Percentiles rank a stretch among this genome's conserved stretches.
Conservation (phyloP, 2,888 invertebrate genomes). For the Anodontia alba region DNA sequence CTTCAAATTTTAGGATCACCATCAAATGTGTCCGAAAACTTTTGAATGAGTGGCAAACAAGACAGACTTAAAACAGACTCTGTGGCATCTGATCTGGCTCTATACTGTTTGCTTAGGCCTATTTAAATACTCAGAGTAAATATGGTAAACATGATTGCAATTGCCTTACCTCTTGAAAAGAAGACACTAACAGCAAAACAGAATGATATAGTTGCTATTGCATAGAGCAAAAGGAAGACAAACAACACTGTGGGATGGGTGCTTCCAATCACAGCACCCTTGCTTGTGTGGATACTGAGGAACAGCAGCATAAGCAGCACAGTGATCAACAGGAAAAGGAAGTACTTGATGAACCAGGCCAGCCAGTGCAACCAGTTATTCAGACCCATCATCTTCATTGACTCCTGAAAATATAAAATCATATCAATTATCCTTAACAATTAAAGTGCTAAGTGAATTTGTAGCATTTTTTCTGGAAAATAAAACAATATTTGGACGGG, state of each 20-base stretch:
- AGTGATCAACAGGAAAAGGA: constrained; percentile 89
- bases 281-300: constrained; percentile 70
- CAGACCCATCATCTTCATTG: constrained; percentile 96
- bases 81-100: too few species aligned
- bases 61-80: too few species aligned
- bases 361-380: constrained; percentile 93
- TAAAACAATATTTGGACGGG: too few species aligned
- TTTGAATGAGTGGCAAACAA: too few species aligned
- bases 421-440: too few species aligned
- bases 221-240: constrained; percentile 90
- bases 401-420: constrained; percentile 88
- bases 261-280: constrained; percentile 88
- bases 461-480: too few species aligned
- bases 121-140: too few species aligned
- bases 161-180: constrained; percentile 90
- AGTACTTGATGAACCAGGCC: constrained; percentile 93
- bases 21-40: too few species aligned
- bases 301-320: constrained; percentile 85
- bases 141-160: too few species aligned
- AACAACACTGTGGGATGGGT: constrained; percentile 89
- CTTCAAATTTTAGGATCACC: too few species aligned
- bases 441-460: too few species aligned
- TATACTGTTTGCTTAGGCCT: too few species aligned
- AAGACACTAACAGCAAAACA: constrained; percentile 92
- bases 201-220: constrained; percentile 90